phyloP scores from a whole-genome alignment of 2,888 invertebrate genomes.

The Eurytoma californica region DNA sequence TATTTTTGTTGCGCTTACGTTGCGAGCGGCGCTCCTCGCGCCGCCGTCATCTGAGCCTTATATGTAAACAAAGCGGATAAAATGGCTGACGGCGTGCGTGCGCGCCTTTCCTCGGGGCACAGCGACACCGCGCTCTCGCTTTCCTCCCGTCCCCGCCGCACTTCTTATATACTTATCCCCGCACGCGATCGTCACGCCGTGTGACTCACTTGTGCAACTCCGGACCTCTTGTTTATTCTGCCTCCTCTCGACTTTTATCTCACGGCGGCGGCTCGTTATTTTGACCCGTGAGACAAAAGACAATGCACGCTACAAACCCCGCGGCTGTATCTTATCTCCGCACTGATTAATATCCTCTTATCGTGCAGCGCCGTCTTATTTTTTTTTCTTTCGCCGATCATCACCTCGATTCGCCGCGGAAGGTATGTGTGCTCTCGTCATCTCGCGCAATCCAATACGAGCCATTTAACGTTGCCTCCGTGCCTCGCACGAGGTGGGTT shows the following conservation, averaged over 20 bases:
- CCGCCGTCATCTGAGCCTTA: conserved; percentile 22
- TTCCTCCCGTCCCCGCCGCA: neutral
- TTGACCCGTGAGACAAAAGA: neutral
- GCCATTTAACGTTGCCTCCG: too few species aligned
- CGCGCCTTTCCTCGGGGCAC: neutral
- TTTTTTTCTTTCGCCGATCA: too few species aligned
- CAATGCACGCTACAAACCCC: too few species aligned
- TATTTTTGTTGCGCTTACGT: too few species aligned
- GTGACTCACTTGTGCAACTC: conserved; percentile 19
- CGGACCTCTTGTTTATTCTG: neutral
- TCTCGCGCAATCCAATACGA: too few species aligned
- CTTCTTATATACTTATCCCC: neutral
- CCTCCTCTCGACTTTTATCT: neutral
- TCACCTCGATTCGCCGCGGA: too few species aligned
- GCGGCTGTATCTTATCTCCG: too few species aligned
- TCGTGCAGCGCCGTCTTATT: too few species aligned
- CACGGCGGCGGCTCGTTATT: neutral
- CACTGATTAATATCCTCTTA: too few species aligned
- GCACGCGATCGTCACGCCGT: neutral
- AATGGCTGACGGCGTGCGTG: conserved; percentile 46
- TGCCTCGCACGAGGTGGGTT: too few species aligned
- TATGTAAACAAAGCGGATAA: conserved; percentile 56
- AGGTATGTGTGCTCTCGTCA: too few species aligned
- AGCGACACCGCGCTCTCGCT: neutral
- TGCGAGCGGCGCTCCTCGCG: neutral